phyloP scores from a whole-genome alignment of 2,888 invertebrate species.

The Bombylius major region DNA sequence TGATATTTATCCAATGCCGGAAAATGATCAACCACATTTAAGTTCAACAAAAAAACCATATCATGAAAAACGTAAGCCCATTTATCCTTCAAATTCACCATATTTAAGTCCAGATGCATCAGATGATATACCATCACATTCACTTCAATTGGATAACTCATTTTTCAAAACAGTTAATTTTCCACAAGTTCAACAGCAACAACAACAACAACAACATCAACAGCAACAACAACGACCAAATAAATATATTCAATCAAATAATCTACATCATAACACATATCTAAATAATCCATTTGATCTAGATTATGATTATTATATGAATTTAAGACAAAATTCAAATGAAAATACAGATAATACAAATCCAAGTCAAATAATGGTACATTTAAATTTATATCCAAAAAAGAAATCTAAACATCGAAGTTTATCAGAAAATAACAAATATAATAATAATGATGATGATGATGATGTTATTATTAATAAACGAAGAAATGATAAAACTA shows the following conservation, averaged over 20 bases:
- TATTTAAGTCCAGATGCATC: neutral
- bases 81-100: neutral
- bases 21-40: slow-evolving; percentile 21
- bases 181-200: slow-evolving; percentile 15
- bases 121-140: slow-evolving; percentile 1
- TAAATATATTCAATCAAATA: slow-evolving; percentile 8
- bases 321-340: neutral
- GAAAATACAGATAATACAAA: slow-evolving; percentile 16
- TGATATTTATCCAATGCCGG: slow-evolving; percentile 47
- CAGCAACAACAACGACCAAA: neutral
- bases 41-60: slow-evolving; percentile 23
- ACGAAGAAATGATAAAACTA: neutral
- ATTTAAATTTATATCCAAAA: slow-evolving; percentile 50
- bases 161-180: slow-evolving; percentile 17
- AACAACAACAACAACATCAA: too few species aligned
- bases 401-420: slow-evolving; percentile 26
- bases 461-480: neutral
- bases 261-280: too few species aligned
- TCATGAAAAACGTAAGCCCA: slow-evolving; percentile 3
- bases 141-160: slow-evolving; percentile 7
- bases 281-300: too few species aligned
- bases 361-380: slow-evolving; percentile 48
- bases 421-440: neutral
- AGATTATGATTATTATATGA: slow-evolving; percentile 9
- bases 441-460: neutral